Base-by-base conservation (phyloP, 53 echinoderm and acorn worm genomes). In the Hippasteria phrygiana region DNA sequence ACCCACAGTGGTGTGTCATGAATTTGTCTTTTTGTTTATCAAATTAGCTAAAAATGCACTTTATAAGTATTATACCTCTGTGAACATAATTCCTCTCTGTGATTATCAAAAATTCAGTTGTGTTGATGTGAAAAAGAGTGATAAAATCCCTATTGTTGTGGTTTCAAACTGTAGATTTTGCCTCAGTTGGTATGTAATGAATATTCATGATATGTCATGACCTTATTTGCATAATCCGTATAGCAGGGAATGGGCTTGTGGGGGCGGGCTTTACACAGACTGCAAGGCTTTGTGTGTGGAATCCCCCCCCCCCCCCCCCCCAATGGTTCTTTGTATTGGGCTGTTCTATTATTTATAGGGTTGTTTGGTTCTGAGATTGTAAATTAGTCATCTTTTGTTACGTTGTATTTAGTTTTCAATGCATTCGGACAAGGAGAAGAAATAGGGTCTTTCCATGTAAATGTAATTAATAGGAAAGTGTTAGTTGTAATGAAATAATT, bases 271-370 rank as follows among this genome's bases (percentile, higher is more conserved):
- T n/a, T n/a, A n/a, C n/a, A n/a, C n/a, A n/a, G n/a, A n/a, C n/a
- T n/a, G n/a, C n/a, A n/a, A n/a, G n/a, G n/a, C n/a, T n/a, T n/a
- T n/a, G n/a, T n/a, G n/a, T n/a, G n/a, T n/a, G n/a, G n/a, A n/a
- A n/a, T n/a, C n/a, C n/a, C n/a, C n/a, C n/a, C n/a, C n/a, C n/a
- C n/a, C n/a, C n/a, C n/a, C n/a, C n/a, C n/a, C n/a, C n/a, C n/a
- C n/a, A n/a, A n/a, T n/a, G n/a, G 46, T 5, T 45, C 5, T 11
- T 7, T 45, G 6, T 45, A 11, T 11, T 45, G 46, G 26, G 59
- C 26, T 24, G 26, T 76, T 50, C 76, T 34, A 76, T 34, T 76
- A 33, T 20, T 33, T 31, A 54, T 76, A 76, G 76, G 76, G 48
- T 50, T 76, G 76, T 76, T 76, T 10, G 16, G 27, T 11, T 63